Percentiles rank a stretch among this genome's conserved stretches.
phyloP scores from a whole-genome alignment of 2,888 invertebrate genomes.

The Athalia circularis region DNA sequence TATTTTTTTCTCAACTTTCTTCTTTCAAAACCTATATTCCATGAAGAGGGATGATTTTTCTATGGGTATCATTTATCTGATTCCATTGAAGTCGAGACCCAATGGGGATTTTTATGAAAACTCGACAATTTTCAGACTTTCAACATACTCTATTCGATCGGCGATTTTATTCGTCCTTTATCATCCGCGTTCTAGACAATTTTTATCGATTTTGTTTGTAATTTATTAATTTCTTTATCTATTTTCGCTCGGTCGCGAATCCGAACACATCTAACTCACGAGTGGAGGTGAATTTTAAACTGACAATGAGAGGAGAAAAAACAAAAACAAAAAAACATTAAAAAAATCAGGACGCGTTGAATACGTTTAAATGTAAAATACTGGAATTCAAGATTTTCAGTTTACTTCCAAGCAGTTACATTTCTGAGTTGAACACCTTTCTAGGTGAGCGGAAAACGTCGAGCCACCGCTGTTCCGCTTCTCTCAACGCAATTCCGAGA shows the following conservation, averaged over 20 bases:
- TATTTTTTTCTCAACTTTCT: background rate
- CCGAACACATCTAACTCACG: no score
- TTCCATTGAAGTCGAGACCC: no score
- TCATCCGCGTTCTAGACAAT: background rate
- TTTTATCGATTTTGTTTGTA: background rate
- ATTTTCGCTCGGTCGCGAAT: no score
- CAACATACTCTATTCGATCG: no score
- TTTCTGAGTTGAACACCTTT: background rate
- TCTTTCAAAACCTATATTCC: background rate
- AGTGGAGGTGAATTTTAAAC: no score
- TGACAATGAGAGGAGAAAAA: background rate
- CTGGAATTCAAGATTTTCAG: background rate
- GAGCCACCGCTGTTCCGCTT: background rate
- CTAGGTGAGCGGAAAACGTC: background rate
- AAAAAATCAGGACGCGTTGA: background rate
- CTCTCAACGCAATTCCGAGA: slow-evolving; percentile 18
- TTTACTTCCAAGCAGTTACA: background rate
- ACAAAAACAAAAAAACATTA: background rate
- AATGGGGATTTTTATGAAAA: no score
- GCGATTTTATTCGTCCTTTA: background rate
- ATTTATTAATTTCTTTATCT: background rate
- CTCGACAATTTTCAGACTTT: no score
- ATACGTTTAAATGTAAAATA: background rate
- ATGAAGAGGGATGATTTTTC: background rate
- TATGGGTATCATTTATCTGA: no score